These are phyloP conservation scores for Leptosomus discolor DNA, from an alignment of 2,113 vertebrate genomes.

Conservation along the genomic window DNA sequence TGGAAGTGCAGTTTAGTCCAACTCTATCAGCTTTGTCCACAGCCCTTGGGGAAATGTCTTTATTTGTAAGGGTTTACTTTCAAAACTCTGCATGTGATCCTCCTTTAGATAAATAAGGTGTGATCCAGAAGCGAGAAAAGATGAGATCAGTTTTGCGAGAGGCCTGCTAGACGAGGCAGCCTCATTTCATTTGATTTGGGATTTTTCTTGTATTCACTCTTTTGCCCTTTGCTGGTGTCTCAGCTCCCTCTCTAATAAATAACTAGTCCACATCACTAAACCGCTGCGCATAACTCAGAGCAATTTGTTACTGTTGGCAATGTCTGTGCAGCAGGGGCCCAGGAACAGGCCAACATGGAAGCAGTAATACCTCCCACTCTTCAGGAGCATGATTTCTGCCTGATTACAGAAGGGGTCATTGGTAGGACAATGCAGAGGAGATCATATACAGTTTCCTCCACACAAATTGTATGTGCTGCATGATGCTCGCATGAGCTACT, in stretches of 20 bases:
- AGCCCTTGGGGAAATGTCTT: not conserved
- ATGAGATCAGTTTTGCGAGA: not conserved
- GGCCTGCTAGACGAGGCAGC: not conserved
- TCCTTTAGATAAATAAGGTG: not conserved
- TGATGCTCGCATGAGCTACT: not conserved
- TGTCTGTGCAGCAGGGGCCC: conserved; percentile 27
- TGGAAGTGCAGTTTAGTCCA: not conserved
- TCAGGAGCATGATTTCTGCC: conserved; percentile 54
- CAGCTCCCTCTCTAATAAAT: conserved; percentile 47
- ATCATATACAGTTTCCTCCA: not conserved
- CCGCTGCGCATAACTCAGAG: conserved; percentile 13
- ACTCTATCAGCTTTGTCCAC: not conserved
- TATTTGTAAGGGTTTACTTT: not conserved
- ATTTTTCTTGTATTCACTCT: not conserved
- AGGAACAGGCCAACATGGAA: conserved; percentile 50
- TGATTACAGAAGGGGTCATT: conserved; percentile 61
- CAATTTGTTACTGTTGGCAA: conserved; percentile 69
- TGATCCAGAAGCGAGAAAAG: not conserved
- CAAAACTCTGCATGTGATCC: not conserved
- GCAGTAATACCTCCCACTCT: conserved; percentile 54
- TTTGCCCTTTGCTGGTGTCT: conserved; percentile 1
- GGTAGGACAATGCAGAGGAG: conserved; percentile 53
- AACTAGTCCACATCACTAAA: conserved; percentile 8
- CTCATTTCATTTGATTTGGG: not conserved
- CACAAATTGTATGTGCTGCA: not conserved